Conservation (phyloP, 92 coral and sea anemone species). For the Desmophyllum pertusum region DNA sequence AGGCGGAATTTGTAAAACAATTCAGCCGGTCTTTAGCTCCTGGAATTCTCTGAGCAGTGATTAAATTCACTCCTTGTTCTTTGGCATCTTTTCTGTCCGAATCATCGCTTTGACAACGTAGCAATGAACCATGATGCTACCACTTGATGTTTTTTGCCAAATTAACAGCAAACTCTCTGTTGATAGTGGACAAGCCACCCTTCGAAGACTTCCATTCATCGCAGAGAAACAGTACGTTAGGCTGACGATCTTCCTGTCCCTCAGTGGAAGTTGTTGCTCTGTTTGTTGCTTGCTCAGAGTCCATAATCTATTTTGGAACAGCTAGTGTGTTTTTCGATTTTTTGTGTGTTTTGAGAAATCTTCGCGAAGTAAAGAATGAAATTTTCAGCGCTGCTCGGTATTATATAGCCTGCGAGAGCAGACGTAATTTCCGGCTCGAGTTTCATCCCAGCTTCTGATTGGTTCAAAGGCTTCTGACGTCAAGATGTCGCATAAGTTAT, state of each 20-base stretch:
- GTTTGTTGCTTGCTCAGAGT: neutral
- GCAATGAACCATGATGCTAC: neutral
- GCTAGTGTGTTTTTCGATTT: too few species aligned
- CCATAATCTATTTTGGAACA: neutral
- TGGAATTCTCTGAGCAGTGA: constrained; percentile 12
- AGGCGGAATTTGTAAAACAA: constrained; percentile 18
- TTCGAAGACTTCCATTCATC: constrained; percentile 21
- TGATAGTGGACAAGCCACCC: constrained; percentile 18
- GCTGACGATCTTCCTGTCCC: neutral
- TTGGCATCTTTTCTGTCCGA: constrained; percentile 17
- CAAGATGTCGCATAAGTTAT: too few species aligned
- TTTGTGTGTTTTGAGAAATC: too few species aligned
- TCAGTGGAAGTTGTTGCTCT: neutral
- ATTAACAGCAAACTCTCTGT: neutral
- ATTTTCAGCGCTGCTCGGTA: too few species aligned
- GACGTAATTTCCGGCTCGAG: too few species aligned
- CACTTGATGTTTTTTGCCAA: neutral
- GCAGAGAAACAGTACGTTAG: constrained; percentile 1
- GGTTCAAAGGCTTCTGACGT: neutral
- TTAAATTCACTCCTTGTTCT: neutral
- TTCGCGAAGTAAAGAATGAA: too few species aligned
- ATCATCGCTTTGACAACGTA: constrained; percentile 1
- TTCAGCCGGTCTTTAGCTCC: neutral
- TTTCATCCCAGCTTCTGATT: too few species aligned
- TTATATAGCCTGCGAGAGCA: too few species aligned